Evolutionary conservation across 1,140 invertebrate genomes (phyloP).

Genomic region (Drosophila micromelanica): DNA sequence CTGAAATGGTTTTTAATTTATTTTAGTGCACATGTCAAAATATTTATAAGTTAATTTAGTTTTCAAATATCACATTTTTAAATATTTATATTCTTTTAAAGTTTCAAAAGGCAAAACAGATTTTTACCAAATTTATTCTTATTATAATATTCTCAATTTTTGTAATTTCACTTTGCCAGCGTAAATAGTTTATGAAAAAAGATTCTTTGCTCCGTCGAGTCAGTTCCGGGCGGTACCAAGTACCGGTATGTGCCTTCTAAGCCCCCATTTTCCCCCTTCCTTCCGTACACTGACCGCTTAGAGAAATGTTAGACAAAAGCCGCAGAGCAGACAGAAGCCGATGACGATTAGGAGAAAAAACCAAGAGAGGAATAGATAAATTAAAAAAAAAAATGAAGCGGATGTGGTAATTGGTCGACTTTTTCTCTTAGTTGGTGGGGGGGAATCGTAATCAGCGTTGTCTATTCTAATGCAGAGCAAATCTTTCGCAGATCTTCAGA

Average conservation of each 20-base stretch:
- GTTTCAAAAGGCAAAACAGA: too few relatives aligned
- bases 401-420: constrained; percentile 69
- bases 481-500: constrained; percentile 1
- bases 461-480: background rate
- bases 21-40: too few relatives aligned
- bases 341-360: constrained; percentile 22
- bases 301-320: constrained; percentile 26
- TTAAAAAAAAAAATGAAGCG: constrained; percentile 61
- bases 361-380: constrained; percentile 3
- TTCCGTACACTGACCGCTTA: constrained; percentile 7
- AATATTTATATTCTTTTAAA: too few relatives aligned
- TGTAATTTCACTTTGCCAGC: too few relatives aligned
- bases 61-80: too few relatives aligned
- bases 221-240: constrained; percentile 6
- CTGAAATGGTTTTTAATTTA: too few relatives aligned
- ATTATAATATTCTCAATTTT: too few relatives aligned
- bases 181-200: too few relatives aligned
- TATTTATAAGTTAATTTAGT: too few relatives aligned
- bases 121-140: too few relatives aligned
- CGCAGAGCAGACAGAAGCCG: constrained; percentile 13
- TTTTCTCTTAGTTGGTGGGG: constrained; percentile 29
- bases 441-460: background rate
- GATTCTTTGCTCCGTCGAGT: background rate
- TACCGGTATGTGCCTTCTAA: constrained; percentile 2
- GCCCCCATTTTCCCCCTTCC: background rate